phyloP scores from a whole-genome alignment of 2,113 vertebrate species.

The Indicator maculatus region DNA sequence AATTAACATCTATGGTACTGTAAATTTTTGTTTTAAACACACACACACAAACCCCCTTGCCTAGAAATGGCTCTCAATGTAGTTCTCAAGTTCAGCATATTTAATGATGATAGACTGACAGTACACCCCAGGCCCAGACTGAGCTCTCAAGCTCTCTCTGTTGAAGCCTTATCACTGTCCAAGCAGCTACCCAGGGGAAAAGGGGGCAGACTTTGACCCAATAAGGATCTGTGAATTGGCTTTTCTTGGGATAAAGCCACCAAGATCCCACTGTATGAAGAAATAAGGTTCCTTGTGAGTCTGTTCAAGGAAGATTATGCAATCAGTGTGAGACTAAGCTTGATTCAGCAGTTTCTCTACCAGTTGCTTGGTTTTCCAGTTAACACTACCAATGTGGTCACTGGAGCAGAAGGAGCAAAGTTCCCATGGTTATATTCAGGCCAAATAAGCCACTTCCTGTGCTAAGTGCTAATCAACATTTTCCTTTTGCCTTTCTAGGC shows the following conservation, averaged over 20 bases:
- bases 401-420: neutral
- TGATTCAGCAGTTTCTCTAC: slow-evolving; percentile 38
- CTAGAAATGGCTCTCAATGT: neutral
- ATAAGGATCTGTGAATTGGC: neutral
- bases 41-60: neutral
- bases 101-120: neutral
- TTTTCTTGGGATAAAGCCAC: neutral
- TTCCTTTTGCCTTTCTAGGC: slow-evolving; percentile 48
- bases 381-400: slow-evolving; percentile 5
- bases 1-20: neutral
- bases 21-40: neutral
- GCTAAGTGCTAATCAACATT: slow-evolving; percentile 48
- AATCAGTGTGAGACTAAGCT: neutral
- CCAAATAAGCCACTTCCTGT: slow-evolving; percentile 60
- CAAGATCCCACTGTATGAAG: rapidly evolving
- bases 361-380: slow-evolving; percentile 15
- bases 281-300: neutral
- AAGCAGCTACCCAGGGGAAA: neutral
- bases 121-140: neutral
- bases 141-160: neutral
- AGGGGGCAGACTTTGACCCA: neutral
- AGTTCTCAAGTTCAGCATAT: neutral
- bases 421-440: slow-evolving; percentile 32
- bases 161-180: neutral
- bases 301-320: neutral